Percentiles rank a stretch among this genome's conserved stretches.
These are phyloP conservation scores for Montipora cactus DNA, from an alignment of 64 coral and sea anemone genomes.

Conservation along the genomic window DNA sequence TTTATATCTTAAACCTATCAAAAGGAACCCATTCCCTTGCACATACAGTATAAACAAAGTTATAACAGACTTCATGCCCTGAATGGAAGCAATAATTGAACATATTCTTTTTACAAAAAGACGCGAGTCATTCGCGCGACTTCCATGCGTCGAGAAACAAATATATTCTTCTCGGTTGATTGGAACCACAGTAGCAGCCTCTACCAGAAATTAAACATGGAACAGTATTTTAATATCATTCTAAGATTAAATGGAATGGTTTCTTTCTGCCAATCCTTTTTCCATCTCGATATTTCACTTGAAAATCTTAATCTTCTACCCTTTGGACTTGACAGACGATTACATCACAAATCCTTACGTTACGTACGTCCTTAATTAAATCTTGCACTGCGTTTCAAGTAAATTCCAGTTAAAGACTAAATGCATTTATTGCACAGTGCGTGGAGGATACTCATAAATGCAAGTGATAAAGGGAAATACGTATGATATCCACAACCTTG, in stretches of 20 bases:
- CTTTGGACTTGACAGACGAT: no score
- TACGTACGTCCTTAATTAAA: no score
- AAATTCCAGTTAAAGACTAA: no score
- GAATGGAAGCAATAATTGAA: not conserved
- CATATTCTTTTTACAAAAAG: not conserved
- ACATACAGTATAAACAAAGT: not conserved
- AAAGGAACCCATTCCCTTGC: not conserved
- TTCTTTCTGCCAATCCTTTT: not conserved
- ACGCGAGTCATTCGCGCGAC: conserved; percentile 2
- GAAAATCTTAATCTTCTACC: not conserved
- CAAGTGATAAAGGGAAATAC: no score
- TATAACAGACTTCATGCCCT: not conserved
- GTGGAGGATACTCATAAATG: no score
- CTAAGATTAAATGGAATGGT: not conserved
- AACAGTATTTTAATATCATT: not conserved
- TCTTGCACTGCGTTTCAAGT: no score
- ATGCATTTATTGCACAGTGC: no score
- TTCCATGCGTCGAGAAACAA: conserved; percentile 16
- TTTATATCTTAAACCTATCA: not conserved
- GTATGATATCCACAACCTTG: no score
- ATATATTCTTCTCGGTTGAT: not conserved
- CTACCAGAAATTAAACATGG: no score
- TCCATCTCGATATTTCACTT: conserved; percentile 1
- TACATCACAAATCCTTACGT: no score
- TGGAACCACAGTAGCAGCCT: no score